Evolutionary conservation across 2,888 invertebrate genomes (phyloP).

Genomic region (Balanococcus diminutus): DNA sequence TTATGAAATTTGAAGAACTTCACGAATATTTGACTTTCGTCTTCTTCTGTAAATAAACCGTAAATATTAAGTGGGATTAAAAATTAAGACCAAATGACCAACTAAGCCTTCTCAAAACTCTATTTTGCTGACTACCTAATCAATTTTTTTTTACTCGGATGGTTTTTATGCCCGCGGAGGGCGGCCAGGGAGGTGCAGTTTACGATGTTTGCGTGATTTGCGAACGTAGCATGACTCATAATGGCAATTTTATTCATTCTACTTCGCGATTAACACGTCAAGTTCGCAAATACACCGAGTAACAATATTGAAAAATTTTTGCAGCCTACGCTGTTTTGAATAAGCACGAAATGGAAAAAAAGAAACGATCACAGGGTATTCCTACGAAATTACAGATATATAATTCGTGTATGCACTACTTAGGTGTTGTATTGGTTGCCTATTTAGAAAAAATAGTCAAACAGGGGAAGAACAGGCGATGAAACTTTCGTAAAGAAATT

Average conservation of each 20-base stretch:
- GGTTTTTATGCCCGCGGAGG: neutral
- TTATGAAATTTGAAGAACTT: conserved; percentile 99
- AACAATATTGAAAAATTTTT: conserved; percentile 21
- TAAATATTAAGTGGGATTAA: conserved; percentile 30
- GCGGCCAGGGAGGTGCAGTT: too few relatives aligned
- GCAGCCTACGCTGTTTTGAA: neutral
- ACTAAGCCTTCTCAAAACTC: neutral
- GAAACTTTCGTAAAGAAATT: too few relatives aligned
- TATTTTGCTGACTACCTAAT: neutral
- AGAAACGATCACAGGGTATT: neutral
- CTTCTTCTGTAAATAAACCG: conserved; percentile 79
- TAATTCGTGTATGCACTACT: neutral
- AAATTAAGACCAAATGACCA: neutral
- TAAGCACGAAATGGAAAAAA: neutral
- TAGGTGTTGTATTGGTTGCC: neutral
- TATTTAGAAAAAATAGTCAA: neutral
- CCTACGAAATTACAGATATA: neutral
- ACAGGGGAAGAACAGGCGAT: neutral
- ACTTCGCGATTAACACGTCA: neutral
- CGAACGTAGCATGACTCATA: neutral
- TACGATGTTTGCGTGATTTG: neutral
- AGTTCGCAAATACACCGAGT: neutral
- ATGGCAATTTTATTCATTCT: neutral
- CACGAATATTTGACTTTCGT: conserved; percentile 95
- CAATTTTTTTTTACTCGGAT: neutral